These are phyloP conservation scores for Drosophila nr. perissopoda DNA, from an alignment of 2,888 invertebrate species.

Conservation along the genomic window DNA sequence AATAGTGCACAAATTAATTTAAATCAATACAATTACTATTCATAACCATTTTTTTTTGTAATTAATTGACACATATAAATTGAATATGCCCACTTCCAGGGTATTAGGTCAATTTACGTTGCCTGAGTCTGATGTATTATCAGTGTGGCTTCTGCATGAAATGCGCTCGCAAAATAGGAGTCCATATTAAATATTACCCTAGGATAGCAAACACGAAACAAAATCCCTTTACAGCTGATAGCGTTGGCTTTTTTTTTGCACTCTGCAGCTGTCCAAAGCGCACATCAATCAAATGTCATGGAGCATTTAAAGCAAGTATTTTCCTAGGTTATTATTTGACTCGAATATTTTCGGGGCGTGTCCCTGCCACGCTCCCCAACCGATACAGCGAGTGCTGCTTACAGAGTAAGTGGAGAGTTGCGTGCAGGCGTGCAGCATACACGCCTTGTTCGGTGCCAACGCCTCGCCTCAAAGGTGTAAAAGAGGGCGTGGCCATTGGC, in stretches of 20 bases:
- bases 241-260: slow-evolving; percentile 37
- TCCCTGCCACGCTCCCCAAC: slow-evolving; percentile 32
- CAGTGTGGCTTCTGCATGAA: slow-evolving; percentile 38
- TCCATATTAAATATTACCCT: slow-evolving; percentile 68
- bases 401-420: slow-evolving; percentile 71
- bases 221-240: slow-evolving; percentile 64
- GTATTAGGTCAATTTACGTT: slow-evolving; percentile 2
- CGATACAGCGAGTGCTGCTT: slow-evolving; percentile 20
- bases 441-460: slow-evolving; percentile 56
- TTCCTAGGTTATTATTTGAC: slow-evolving; percentile 60
- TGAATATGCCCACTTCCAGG: neutral
- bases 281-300: slow-evolving; percentile 79
- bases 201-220: slow-evolving; percentile 71
- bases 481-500: slow-evolving; percentile 66
- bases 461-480: slow-evolving; percentile 67
- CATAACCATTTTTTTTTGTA: neutral
- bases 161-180: slow-evolving; percentile 62
- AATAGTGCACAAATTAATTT: neutral
- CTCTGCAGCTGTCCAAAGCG: slow-evolving; percentile 67
- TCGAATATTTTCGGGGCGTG: slow-evolving; percentile 55
- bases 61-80: neutral
- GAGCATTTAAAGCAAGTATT: slow-evolving; percentile 67
- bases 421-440: slow-evolving; percentile 64
- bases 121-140: slow-evolving; percentile 28
- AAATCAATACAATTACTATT: neutral